Evolutionary conservation across 2,797 vertebrate species (phyloP).

Genomic region (Melanotaenia maccullochi): DNA sequence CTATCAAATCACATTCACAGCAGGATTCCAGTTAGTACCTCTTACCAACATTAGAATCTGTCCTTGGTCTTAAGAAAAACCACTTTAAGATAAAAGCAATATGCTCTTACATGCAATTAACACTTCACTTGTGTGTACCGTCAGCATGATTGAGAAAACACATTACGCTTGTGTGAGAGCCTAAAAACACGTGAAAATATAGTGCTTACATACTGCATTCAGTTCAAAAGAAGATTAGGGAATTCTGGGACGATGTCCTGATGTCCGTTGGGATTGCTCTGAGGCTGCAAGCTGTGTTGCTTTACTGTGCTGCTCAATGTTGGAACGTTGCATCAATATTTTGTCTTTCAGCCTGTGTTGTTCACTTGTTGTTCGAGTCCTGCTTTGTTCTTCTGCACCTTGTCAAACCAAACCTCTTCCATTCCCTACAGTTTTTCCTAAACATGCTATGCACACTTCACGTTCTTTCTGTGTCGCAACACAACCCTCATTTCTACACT

Average conservation of each 20-base stretch:
- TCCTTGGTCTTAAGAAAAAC: conserved; percentile 50
- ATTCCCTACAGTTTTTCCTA: conserved; percentile 23
- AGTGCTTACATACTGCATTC: background rate
- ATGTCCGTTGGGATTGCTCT: conserved; percentile 4
- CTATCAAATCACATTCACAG: conserved; percentile 68
- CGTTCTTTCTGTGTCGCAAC: conserved; percentile 27
- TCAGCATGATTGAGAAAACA: conserved; percentile 27
- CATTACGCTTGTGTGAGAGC: background rate
- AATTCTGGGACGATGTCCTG: background rate
- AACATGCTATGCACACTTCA: conserved; percentile 12
- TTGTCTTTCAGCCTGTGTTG: conserved; percentile 20
- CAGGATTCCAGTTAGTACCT: conserved; percentile 53
- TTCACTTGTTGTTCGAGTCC: conserved; percentile 15
- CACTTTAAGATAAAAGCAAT: conserved; percentile 55
- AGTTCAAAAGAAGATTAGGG: background rate
- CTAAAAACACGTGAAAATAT: conserved; percentile 17
- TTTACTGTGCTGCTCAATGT: conserved; percentile 49
- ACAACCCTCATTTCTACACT: conserved; percentile 4
- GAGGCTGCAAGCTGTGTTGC: conserved; percentile 45
- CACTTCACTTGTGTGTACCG: conserved; percentile 1
- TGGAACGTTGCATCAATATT: conserved; percentile 30
- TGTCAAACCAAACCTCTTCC: conserved; percentile 28
- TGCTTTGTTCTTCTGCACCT: conserved; percentile 29
- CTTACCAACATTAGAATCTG: conserved; percentile 33
- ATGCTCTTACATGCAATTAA: conserved; percentile 35